Base-by-base conservation (phyloP, 2,113 vertebrate genomes). In the Cheirogaleus medius region DNA sequence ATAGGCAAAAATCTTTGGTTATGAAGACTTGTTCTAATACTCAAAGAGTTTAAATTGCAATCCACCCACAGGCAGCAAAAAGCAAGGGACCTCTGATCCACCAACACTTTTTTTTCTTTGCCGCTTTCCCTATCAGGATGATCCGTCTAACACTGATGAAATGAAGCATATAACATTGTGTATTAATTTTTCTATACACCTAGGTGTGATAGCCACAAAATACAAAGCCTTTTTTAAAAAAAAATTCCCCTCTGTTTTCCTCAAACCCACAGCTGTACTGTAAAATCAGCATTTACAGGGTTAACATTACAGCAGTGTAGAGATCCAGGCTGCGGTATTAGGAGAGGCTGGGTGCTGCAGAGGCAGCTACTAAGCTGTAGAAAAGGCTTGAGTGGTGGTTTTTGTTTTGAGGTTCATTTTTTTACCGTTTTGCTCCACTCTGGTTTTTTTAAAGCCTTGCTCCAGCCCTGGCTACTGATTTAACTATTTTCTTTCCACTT, bases 381-480 rank as follows among this genome's bases (percentile, higher is more conserved):
- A 66, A 68, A 90, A 81, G 17, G 5, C n/a, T 66, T 27, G 39
- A 64, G 14, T 81, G 20, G 1, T 18, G 25, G 10, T 52, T 68
- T 37, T 25, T 76, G 14, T 47, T 76, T 74, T 27, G 12, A 23
- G 34, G 37, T 15, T 27, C 8, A 42, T 34, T 84, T 49, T 49
- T 78, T 84, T 49, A 54, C 39, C 37, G 47, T 7, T 63, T 37
- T 49, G 60, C 29, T 23, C 37, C 21, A 17, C 42, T 86, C 47
- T 78, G 17, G 21, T 54, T 82, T 87, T 85, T 84, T n/a, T 44
- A 58, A 92, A 97, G 68, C 56, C 63, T 94, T 84, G n/a, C 32
- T 88, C 37, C 49, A 85, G 66, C 15, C 32, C n/a, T 54, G 44
- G 56, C 21, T 87, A 83, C 39, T 29, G 20, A 66, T 91, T 84